Conservation (phyloP, 2,113 vertebrate species). For the Piaya cayana region DNA sequence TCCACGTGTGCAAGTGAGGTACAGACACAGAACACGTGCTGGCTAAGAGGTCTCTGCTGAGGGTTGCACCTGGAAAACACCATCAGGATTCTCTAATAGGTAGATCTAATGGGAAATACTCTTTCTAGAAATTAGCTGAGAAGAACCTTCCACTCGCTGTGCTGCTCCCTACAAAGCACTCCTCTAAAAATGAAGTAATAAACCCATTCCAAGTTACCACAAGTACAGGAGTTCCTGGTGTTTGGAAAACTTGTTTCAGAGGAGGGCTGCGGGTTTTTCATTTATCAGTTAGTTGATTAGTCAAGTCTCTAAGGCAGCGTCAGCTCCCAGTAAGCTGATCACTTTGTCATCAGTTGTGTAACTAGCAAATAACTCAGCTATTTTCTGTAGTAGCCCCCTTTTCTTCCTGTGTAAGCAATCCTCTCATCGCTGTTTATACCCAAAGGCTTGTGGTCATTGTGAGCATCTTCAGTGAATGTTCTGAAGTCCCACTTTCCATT, state of each 20-base stretch:
- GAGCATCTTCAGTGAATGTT: fast-evolving
- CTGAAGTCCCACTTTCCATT: neutral
- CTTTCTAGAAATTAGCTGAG: neutral
- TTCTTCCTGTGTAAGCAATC: neutral
- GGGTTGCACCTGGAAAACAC: neutral
- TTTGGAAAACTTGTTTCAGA: neutral
- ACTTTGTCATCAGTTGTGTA: neutral
- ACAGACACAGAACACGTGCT: neutral
- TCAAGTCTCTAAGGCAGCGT: neutral
- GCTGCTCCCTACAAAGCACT: neutral
- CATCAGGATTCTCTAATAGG: neutral
- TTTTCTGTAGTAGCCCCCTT: neutral
- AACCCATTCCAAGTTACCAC: neutral
- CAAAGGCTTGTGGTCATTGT: neutral
- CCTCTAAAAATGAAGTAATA: neutral
- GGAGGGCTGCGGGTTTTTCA: neutral
- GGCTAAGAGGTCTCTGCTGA: neutral
- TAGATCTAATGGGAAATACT: neutral
- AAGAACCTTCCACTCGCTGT: neutral
- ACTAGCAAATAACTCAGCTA: neutral
- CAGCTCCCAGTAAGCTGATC: neutral
- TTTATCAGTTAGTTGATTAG: neutral
- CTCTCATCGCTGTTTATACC: neutral
- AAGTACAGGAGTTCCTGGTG: neutral
- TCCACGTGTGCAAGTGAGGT: neutral